Evolutionary conservation across 2,113 vertebrate genomes (phyloP).

Genomic region (Oryzias melastigma): DNA sequence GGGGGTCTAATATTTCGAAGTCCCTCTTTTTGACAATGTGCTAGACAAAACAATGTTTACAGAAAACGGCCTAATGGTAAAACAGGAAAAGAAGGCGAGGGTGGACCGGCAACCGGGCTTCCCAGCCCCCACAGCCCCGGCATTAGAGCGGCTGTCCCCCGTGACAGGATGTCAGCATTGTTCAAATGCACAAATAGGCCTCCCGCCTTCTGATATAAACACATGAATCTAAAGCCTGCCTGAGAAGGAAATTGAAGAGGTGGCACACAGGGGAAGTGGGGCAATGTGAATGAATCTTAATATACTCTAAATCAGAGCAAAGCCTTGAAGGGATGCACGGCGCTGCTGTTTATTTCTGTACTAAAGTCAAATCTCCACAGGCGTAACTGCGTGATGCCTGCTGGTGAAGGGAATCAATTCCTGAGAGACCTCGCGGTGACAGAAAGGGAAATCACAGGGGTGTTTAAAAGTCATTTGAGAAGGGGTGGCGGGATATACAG

Average conservation of each 20-base stretch:
- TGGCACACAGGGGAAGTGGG: constrained; percentile 57
- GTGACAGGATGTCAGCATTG: constrained; percentile 68
- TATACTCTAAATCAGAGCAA: constrained; percentile 67
- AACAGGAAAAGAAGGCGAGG: constrained; percentile 41
- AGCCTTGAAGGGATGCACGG: constrained; percentile 61
- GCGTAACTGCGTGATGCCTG: constrained; percentile 60
- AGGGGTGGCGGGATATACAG: constrained; percentile 58
- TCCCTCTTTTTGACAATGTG: constrained; percentile 41
- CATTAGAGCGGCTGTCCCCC: constrained; percentile 40
- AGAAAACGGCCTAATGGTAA: constrained; percentile 50
- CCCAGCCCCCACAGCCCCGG: constrained; percentile 19
- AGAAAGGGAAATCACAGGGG: constrained; percentile 68
- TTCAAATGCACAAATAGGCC: constrained; percentile 61
- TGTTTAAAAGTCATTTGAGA: constrained; percentile 65
- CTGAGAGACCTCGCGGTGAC: constrained; percentile 68
- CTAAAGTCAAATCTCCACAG: constrained; percentile 67
- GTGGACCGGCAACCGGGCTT: constrained; percentile 14
- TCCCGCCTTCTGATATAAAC: constrained; percentile 61
- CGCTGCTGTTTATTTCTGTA: constrained; percentile 68
- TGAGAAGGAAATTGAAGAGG: constrained; percentile 65
- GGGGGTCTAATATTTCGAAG: constrained; percentile 53
- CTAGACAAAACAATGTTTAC: constrained; percentile 58
- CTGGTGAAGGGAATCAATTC: constrained; percentile 69
- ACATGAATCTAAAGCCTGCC: constrained; percentile 55
- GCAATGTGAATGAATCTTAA: constrained; percentile 67